A percentile compares a stretch with the other conserved stretches of the same genome.
Evolutionary conservation across 2,113 vertebrate genomes (phyloP).

Genomic region (Apodemus sylvaticus): DNA sequence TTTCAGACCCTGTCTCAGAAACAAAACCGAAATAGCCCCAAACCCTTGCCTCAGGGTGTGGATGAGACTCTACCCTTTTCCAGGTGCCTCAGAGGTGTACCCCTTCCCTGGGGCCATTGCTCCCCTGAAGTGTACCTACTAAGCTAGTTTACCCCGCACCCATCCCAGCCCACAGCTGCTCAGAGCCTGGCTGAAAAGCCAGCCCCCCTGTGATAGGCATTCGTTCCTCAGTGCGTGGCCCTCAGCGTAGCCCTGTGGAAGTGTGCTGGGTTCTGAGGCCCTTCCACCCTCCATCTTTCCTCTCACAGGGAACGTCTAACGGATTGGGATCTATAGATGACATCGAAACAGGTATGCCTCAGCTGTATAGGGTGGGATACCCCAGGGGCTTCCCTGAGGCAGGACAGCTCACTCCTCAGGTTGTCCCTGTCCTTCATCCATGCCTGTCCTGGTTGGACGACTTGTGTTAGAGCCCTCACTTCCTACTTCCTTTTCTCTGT

Average conservation of each 20-base stretch:
- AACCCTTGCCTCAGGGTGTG: background rate
- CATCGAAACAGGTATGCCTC: slow-evolving; percentile 89
- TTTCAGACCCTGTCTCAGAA: background rate
- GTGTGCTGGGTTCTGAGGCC: fast-evolving
- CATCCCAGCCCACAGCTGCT: background rate
- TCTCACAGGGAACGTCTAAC: slow-evolving; percentile 87
- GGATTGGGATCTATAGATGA: slow-evolving; percentile 87
- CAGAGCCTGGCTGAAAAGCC: background rate
- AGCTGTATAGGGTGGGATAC: background rate
- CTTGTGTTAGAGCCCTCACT: background rate
- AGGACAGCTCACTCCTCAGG: background rate
- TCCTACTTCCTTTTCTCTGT: background rate
- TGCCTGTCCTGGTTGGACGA: fast-evolving
- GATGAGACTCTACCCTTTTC: background rate
- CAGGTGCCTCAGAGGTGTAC: background rate
- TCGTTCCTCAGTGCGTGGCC: background rate
- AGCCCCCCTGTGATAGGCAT: background rate
- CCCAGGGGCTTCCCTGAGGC: background rate
- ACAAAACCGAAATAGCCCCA: background rate
- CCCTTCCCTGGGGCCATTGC: background rate
- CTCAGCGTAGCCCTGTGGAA: fast-evolving
- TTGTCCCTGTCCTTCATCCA: background rate
- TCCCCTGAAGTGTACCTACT: too few relatives aligned
- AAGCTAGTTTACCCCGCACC: background rate
- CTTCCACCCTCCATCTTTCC: background rate